Evolutionary conservation across 2,113 vertebrate genomes (phyloP), one percentile per base, ranked within the genome.

Genomic region (Alectura lathami): DNA sequence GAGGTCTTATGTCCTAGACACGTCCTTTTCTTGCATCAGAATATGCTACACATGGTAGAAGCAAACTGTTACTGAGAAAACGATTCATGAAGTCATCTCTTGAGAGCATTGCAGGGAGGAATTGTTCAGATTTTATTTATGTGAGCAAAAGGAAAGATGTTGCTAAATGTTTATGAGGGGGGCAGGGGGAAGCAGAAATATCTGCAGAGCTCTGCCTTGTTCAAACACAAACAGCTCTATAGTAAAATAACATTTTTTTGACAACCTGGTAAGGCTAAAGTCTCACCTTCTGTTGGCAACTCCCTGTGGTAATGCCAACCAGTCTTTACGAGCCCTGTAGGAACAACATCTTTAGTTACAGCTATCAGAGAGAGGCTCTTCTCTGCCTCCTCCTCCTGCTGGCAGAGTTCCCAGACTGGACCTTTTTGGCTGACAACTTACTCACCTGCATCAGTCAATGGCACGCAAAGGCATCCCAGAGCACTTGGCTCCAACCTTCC

Each of bases 321-420:
- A 63, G 42, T 29, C 45, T 51, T 86, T 74, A 54, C 0, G 0
- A 94, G 50, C 32, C 12, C 42, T 70, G 38, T 67, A 85, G 67
- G 38, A 91, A 24, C 26, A 83, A 42, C 62, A 18, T 40, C 42
- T 87, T 88, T 80, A 86, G 63, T 63, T 85, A 59, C 42, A 91
- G 67, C 27, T 89, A 50, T 57, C 45, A 83, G 45, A 89, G 42
- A 59, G 67, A 83, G 60, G 29, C 20, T 57, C 13, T 54, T 57
- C 48, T 76, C 40, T 91, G 43, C 78, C 36, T 29, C 26, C 60
- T 94, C 42, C 51, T 79, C 27, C 51, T 64, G 17, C 82, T 95
- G 96, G 84, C 93, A 80, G 54, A 34, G 10, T 73, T 97, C 79
- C 84, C 84, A 91, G 78, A 15, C 7, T 56, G 64, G 47, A 74